Evolutionary conservation across 2,113 vertebrate genomes (phyloP).

Genomic region (Aegotheles bennettii): DNA sequence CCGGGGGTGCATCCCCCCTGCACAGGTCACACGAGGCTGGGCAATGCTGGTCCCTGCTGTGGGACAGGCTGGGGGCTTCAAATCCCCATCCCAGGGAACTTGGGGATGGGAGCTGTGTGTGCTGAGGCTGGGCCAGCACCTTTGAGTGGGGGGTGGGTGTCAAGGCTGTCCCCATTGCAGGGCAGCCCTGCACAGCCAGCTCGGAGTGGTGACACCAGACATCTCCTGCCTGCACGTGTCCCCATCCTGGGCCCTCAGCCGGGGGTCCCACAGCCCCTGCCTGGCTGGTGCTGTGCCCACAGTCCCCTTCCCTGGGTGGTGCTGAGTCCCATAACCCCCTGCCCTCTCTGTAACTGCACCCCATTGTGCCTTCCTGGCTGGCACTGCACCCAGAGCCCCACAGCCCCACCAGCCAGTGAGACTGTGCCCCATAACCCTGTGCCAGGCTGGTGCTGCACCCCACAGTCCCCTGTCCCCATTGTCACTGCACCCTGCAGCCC

Average conservation of each 20-base stretch:
- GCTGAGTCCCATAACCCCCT: neutral
- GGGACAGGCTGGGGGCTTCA: neutral
- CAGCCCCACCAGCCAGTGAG: no score
- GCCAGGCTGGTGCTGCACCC: neutral
- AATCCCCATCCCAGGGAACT: fast-evolving
- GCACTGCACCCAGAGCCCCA: neutral
- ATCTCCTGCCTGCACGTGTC: neutral
- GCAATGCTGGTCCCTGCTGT: neutral
- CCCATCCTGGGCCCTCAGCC: no score
- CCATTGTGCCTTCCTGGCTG: neutral
- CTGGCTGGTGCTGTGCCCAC: neutral
- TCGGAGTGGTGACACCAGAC: neutral
- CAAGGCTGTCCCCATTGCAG: neutral
- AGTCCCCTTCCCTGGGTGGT: neutral
- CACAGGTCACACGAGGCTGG: neutral
- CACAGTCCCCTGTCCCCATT: neutral
- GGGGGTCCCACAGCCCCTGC: neutral
- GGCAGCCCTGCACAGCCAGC: neutral
- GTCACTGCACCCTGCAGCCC: neutral
- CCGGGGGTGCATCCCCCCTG: no score
- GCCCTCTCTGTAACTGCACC: neutral
- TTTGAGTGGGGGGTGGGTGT: neutral
- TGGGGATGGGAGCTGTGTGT: neutral
- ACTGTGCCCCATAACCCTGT: no score
- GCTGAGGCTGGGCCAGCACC: neutral